phyloP scores from a whole-genome alignment of 2,113 vertebrate species.

The Ophiodon elongatus region DNA sequence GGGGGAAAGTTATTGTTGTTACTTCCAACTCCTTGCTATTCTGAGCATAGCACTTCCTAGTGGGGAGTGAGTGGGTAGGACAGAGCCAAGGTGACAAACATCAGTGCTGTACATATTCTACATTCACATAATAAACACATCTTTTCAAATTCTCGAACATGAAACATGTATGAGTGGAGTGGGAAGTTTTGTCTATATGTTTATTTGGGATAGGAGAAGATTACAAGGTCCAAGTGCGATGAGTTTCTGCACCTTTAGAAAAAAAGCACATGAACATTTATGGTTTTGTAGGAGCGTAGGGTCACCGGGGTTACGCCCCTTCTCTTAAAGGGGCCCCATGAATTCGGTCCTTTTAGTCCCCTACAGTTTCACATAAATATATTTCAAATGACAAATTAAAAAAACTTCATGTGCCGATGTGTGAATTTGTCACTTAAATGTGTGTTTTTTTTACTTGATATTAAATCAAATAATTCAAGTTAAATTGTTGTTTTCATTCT shows the following conservation, averaged over 20 bases:
- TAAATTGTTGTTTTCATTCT: neutral
- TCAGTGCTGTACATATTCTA: neutral
- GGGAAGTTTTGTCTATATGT: neutral
- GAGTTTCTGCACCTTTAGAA: neutral
- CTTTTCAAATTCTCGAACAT: neutral
- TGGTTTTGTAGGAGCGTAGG: no score
- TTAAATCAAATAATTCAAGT: no score
- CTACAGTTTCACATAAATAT: no score
- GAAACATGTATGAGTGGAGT: neutral
- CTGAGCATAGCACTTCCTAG: neutral
- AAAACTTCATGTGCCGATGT: no score
- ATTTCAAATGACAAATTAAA: no score
- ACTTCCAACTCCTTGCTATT: conserved; percentile 12
- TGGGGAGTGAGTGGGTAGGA: neutral
- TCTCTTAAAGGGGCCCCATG: no score
- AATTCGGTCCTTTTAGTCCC: no score
- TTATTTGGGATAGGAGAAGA: neutral
- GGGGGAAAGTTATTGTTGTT: conserved; percentile 1
- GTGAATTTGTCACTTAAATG: no score
- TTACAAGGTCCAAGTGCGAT: neutral
- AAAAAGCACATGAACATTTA: no score
- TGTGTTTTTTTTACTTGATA: no score
- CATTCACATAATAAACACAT: neutral
- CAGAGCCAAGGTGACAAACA: conserved; percentile 19
- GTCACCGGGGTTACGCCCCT: no score